These are phyloP conservation scores for Xanthorhoe spadicearia DNA, from an alignment of 2,888 invertebrate species.

Conservation along the genomic window DNA sequence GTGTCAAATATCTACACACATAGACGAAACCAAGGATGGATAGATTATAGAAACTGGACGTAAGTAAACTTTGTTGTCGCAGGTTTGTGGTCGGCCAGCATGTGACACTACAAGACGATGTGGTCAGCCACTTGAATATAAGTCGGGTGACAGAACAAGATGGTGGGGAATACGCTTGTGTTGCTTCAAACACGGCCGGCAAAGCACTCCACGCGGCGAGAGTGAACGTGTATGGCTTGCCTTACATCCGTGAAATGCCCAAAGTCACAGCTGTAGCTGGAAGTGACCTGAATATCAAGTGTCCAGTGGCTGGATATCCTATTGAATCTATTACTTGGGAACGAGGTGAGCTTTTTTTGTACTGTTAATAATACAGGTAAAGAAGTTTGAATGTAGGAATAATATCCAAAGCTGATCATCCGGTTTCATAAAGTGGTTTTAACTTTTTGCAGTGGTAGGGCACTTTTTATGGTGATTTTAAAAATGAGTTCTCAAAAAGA, in stretches of 20 bases:
- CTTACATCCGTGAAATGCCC: slow-evolving; percentile 94
- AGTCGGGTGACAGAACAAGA: slow-evolving; percentile 94
- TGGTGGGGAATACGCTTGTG: slow-evolving; percentile 95
- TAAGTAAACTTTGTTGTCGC: slow-evolving; percentile 19
- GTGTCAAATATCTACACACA: too few species aligned
- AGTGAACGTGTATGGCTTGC: slow-evolving; percentile 94
- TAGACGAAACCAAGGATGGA: too few species aligned
- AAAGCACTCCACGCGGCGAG: slow-evolving; percentile 92
- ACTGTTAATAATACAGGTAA: too few species aligned
- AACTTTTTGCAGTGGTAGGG: too few species aligned
- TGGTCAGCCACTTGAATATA: slow-evolving; percentile 96
- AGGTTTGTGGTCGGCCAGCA: slow-evolving; percentile 96
- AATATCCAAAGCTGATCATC: too few species aligned
- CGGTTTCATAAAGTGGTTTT: too few species aligned
- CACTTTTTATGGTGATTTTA: too few species aligned
- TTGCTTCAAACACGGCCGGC: slow-evolving; percentile 92
- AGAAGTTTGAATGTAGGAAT: too few species aligned
- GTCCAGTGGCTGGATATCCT: slow-evolving; percentile 95
- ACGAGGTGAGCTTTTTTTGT: slow-evolving; percentile 86
- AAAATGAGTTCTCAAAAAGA: too few species aligned
- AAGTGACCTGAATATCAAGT: slow-evolving; percentile 92
- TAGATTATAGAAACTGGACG: too few species aligned
- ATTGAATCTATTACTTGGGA: slow-evolving; percentile 96
- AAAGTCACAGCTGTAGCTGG: slow-evolving; percentile 95
- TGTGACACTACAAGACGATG: slow-evolving; percentile 95